A percentile compares a stretch with the other conserved stretches of the same genome.
These are phyloP conservation scores for Cephus pulcher DNA, from an alignment of 2,888 invertebrate genomes.

Conservation along the genomic window DNA sequence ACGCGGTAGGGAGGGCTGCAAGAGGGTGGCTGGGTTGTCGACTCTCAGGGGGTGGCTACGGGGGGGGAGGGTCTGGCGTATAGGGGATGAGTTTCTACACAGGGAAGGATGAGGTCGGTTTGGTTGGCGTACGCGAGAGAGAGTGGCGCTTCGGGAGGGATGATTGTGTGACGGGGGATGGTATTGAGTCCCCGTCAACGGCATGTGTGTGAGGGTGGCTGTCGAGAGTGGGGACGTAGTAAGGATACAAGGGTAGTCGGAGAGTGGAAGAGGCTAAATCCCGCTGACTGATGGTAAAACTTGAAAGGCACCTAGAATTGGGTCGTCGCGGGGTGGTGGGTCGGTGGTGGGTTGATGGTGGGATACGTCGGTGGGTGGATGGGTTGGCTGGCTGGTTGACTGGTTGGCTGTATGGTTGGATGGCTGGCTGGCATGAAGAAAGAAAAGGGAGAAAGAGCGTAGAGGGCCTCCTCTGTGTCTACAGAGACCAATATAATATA, in stretches of 20 bases:
- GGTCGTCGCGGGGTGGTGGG: slow-evolving; percentile 37
- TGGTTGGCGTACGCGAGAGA: slow-evolving; percentile 16
- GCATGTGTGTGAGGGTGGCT: slow-evolving; percentile 25
- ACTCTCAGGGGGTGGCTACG: neutral
- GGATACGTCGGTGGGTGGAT: neutral
- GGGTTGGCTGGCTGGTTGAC: neutral
- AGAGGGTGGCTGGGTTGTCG: no score
- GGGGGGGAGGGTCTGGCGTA: neutral
- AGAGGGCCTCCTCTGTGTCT: slow-evolving; percentile 29
- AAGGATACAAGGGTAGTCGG: neutral
- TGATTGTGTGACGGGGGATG: slow-evolving; percentile 35
- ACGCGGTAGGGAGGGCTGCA: neutral
- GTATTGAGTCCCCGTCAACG: slow-evolving; percentile 42
- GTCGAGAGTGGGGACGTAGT: neutral
- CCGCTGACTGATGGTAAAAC: slow-evolving; percentile 47
- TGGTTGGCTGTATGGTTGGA: neutral
- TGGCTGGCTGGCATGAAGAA: neutral
- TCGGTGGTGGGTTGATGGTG: slow-evolving; percentile 25
- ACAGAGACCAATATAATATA: slow-evolving; percentile 42
- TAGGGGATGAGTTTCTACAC: slow-evolving; percentile 2
- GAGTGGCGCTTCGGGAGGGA: slow-evolving; percentile 27
- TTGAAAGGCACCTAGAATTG: slow-evolving; percentile 47
- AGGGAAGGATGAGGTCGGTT: slow-evolving; percentile 13
- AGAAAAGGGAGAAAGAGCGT: slow-evolving; percentile 24
- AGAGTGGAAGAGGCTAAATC: slow-evolving; percentile 34